These are phyloP conservation scores for Paracanthobrama guichenoti DNA, from an alignment of 2,113 vertebrate species.

Conservation along the genomic window DNA sequence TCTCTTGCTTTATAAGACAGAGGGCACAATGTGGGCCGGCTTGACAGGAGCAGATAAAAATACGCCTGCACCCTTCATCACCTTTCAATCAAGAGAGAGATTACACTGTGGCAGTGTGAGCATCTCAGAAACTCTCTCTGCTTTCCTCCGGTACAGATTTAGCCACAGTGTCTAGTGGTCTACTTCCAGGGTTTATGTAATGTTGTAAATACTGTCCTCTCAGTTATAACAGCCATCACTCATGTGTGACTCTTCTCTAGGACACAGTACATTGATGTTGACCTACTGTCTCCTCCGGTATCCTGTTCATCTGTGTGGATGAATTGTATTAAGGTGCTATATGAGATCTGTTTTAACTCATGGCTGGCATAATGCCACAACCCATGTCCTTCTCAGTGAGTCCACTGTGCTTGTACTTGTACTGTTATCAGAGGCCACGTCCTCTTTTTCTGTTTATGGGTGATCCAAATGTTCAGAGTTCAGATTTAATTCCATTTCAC, in stretches of 20 bases:
- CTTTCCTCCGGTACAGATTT: background rate
- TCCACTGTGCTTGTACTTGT: background rate
- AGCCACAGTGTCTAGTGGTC: background rate
- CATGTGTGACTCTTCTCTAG: background rate
- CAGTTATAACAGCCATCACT: background rate
- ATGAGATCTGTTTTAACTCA: background rate
- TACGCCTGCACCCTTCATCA: constrained; percentile 26
- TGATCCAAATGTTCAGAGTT: background rate
- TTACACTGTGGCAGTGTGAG: background rate
- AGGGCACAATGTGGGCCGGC: constrained; percentile 7
- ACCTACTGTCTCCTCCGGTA: background rate
- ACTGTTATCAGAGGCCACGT: background rate
- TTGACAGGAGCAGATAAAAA: constrained; percentile 50
- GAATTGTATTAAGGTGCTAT: background rate
- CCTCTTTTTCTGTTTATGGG: background rate
- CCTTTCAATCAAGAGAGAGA: constrained; percentile 25
- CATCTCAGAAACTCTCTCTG: constrained; percentile 12
- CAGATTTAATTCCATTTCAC: background rate
- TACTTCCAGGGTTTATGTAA: background rate
- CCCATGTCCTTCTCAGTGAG: background rate
- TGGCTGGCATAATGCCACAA: background rate
- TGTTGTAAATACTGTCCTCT: constrained; percentile 8
- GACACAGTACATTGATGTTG: background rate
- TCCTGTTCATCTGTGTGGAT: background rate
- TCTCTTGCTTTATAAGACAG: background rate